Evolutionary conservation across 2,888 invertebrate genomes (phyloP).

Genomic region (Melitaea athalia): DNA sequence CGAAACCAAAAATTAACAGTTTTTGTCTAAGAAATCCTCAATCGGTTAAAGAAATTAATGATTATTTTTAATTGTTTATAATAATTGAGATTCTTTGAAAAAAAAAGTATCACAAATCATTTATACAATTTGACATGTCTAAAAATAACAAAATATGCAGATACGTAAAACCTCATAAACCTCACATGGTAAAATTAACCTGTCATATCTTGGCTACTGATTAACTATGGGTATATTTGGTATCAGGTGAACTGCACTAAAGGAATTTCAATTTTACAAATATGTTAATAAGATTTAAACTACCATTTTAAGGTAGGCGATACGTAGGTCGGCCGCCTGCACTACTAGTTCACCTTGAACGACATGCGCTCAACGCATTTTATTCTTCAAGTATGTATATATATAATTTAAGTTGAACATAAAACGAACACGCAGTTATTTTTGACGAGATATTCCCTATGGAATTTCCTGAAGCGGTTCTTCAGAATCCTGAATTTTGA

Average conservation of each 20-base stretch:
- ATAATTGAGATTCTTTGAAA: too few species aligned
- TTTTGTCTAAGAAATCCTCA: too few species aligned
- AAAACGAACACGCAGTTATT: slow-evolving; percentile 20
- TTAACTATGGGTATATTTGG: slow-evolving; percentile 15
- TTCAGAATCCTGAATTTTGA: too few species aligned
- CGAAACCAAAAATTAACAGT: too few species aligned
- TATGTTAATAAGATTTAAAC: slow-evolving; percentile 13
- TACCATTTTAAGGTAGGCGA: slow-evolving; percentile 10
- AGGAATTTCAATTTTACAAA: slow-evolving; percentile 12
- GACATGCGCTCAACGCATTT: slow-evolving; percentile 46
- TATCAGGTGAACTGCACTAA: background rate
- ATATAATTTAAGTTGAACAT: slow-evolving; percentile 7
- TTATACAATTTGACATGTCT: background rate
- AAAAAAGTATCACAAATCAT: too few species aligned
- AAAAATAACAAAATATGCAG: background rate
- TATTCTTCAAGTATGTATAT: slow-evolving; percentile 39
- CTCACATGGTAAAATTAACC: slow-evolving; percentile 19
- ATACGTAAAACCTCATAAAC: background rate
- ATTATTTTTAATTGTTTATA: too few species aligned
- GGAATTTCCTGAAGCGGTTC: too few species aligned
- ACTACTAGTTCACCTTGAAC: slow-evolving; percentile 54
- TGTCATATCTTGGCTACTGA: slow-evolving; percentile 21
- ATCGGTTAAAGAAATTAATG: too few species aligned
- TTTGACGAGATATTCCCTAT: background rate
- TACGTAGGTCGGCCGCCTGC: slow-evolving; percentile 38